phyloP scores from a whole-genome alignment of 2,113 vertebrate genomes.

The Anarrhichthys ocellatus region DNA sequence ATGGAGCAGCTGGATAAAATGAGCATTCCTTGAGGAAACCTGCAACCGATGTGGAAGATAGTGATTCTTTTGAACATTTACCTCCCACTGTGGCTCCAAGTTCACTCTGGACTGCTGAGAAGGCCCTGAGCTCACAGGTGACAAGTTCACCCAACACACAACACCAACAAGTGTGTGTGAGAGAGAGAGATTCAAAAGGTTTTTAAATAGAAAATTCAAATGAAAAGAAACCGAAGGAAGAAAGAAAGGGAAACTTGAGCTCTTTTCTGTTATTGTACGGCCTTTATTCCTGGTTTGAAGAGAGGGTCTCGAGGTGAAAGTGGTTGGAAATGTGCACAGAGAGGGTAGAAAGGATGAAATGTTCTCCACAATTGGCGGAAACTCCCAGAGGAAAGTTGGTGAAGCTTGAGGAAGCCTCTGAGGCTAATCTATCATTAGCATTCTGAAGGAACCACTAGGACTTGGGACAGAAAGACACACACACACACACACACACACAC shows the following conservation, averaged over 20 bases:
- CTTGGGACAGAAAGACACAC: slow-evolving; percentile 12
- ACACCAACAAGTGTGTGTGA: slow-evolving; percentile 11
- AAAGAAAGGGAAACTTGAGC: slow-evolving; percentile 33
- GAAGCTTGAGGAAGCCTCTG: slow-evolving; percentile 58
- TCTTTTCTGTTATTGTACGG: slow-evolving; percentile 55
- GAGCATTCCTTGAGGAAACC: slow-evolving; percentile 18
- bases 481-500: background rate
- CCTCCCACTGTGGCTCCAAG: background rate
- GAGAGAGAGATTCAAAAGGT: slow-evolving; percentile 8
- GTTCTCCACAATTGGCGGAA: slow-evolving; percentile 51
- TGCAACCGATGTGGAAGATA: slow-evolving; percentile 15
- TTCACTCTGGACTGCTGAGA: slow-evolving; percentile 18
- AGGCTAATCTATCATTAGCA: slow-evolving; percentile 78
- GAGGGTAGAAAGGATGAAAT: slow-evolving; percentile 59
- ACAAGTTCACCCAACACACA: slow-evolving; percentile 37
- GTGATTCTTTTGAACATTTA: slow-evolving; percentile 17
- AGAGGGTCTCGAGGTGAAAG: slow-evolving; percentile 53
- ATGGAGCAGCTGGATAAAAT: slow-evolving; percentile 31
- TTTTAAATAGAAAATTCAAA: slow-evolving; percentile 47
- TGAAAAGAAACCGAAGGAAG: slow-evolving; percentile 33
- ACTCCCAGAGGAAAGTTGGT: slow-evolving; percentile 48
- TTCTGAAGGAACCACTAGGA: slow-evolving; percentile 54
- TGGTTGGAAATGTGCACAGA: slow-evolving; percentile 39
- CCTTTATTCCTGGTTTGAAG: slow-evolving; percentile 58
- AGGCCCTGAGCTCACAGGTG: background rate